Conservation (phyloP, 2,797 vertebrate species). For the Telmatherina bonti region DNA sequence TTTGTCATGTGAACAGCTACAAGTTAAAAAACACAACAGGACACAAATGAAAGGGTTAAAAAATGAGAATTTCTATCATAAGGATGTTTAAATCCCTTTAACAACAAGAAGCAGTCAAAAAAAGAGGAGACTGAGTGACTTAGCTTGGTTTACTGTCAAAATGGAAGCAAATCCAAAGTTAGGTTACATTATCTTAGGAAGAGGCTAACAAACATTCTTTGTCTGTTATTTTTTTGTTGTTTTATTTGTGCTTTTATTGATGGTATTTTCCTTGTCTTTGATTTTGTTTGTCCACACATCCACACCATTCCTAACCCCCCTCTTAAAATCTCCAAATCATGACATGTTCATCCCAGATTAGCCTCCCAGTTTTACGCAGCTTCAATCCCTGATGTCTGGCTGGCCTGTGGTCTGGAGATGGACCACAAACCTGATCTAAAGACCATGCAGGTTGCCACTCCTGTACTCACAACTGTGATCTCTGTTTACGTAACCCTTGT, state of each 20-base stretch:
- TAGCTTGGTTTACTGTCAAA: too few species aligned
- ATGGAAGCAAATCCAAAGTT: too few species aligned
- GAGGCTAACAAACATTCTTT: not conserved
- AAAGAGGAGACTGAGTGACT: not conserved
- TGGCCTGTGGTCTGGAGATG: not conserved
- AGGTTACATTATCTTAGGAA: too few species aligned
- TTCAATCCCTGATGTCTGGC: constrained; percentile 40
- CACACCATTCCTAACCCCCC: not conserved
- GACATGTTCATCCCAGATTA: constrained; percentile 62
- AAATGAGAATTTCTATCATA: not conserved
- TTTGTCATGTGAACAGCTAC: too few species aligned
- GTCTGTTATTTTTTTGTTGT: not conserved
- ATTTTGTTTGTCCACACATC: not conserved
- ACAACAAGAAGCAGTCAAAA: not conserved
- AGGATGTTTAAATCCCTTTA: not conserved
- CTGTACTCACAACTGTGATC: not conserved
- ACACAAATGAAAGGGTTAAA: too few species aligned
- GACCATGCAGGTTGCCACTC: not conserved
- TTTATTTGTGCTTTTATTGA: not conserved
- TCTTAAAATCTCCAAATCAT: not conserved
- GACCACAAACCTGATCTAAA: constrained; percentile 10
- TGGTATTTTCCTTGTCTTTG: not conserved
- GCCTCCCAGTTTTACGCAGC: constrained; percentile 13
- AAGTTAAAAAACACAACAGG: too few species aligned
- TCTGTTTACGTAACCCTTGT: not conserved